Evolutionary conservation across 2,888 invertebrate genomes (phyloP), one percentile per base, ranked within the genome.

Genomic region (Chaitophorus viminalis): DNA sequence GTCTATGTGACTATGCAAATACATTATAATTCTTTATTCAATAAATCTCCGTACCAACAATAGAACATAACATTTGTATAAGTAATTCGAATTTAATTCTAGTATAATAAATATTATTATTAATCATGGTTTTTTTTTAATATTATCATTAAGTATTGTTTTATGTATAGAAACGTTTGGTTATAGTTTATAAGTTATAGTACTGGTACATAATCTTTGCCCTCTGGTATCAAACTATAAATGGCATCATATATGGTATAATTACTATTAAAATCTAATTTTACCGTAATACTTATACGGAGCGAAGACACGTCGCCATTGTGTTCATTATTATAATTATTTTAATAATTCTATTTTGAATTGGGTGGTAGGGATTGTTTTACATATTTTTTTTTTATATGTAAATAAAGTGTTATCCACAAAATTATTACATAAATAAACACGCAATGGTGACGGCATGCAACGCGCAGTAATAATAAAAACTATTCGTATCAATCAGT

Each of bases 181-280:
- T 39, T 39, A 39, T 39, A 39, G 6, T 39, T 46, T 46, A 9
- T 46, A 11, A 46, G 46, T 11, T 36, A 5, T 36, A 46, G 14
- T 46, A 46, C 46, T 46, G 31, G 31, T 68, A 68, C 39, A 39
- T 68, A 82, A 82, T 70, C 82, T 29, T 52, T 70, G 82, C 46
- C 70, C 70, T 82, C 46, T 82, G 70, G 70, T 82, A 46, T 82
- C 82, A 70, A 82, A 82, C 70, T 52, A 70, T 78, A 14, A 46
- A 3, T 65, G 46, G 14, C 14, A 46, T 25, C 33, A 70, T 78
- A 14, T 31, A 3, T 65, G 46, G 14, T 46, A 46, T 25, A 46
- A 70, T 70, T 29, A 70, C 70, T 82, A 82, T 52, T 31, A 39
- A 82, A 36, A 82, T 70, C 21, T 70, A 70, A 70, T 82, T 52